These are phyloP conservation scores for Lagopus leucura DNA, from an alignment of 2,113 vertebrate species.

Conservation along the genomic window DNA sequence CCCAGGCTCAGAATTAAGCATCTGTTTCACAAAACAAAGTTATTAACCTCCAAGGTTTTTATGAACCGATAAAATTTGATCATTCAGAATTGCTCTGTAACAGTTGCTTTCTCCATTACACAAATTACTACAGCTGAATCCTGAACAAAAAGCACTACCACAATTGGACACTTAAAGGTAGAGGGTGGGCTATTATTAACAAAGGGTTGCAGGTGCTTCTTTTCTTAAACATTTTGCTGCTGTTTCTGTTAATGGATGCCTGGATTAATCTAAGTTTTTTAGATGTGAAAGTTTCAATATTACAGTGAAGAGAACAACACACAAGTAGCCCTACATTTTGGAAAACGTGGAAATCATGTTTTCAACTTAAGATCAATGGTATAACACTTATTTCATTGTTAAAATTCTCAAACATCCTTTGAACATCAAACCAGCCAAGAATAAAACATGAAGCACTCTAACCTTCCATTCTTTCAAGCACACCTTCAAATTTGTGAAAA, in stretches of 20 bases:
- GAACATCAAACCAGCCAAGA: neutral
- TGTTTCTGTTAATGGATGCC: neutral
- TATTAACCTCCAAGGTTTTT: slow-evolving; percentile 39
- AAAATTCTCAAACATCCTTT: neutral
- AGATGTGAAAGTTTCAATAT: neutral
- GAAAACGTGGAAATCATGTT: neutral
- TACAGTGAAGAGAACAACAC: neutral
- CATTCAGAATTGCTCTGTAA: neutral
- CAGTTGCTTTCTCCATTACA: neutral
- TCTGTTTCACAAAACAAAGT: slow-evolving; percentile 44
- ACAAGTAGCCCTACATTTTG: neutral
- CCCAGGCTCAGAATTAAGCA: slow-evolving; percentile 43
- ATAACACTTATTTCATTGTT: neutral
- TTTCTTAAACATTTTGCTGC: neutral
- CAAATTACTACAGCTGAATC: slow-evolving; percentile 20
- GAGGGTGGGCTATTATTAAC: neutral
- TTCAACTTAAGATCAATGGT: neutral
- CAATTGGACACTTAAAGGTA: neutral
- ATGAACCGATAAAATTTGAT: slow-evolving; percentile 32
- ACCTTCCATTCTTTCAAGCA: neutral
- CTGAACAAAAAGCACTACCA: neutral
- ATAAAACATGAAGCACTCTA: neutral
- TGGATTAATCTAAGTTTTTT: neutral
- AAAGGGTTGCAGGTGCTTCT: neutral
- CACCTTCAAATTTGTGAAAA: neutral